Base-by-base conservation (phyloP, 2,888 invertebrate genomes). In the Nomada fabriciana region DNA sequence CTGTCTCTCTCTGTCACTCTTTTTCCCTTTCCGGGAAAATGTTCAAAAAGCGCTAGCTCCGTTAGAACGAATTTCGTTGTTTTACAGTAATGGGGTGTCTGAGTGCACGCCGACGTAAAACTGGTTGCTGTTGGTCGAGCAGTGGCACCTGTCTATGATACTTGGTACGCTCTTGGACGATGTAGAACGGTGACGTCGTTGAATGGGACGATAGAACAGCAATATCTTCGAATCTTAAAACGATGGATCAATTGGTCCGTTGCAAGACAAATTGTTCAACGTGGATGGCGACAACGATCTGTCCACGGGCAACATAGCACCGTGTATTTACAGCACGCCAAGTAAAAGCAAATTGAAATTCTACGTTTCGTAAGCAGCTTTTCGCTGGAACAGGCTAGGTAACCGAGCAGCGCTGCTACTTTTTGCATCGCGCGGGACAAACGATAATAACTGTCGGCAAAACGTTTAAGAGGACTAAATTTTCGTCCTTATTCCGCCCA, bases 21-120 rank as follows among this genome's bases (percentile, higher is more conserved):
- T 36, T 65, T 20, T 47, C 43, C 36, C 23, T 68, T 23, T 42
- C 25, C 50, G 53, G 82, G 55, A 25, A 70, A 81, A 68, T 20
- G 71, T 81, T 71, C 63, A 65, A 36, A 63, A 50, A 71, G 82
- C 57, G 50, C 20, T 42, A 36, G 50, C 75, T 65, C 53, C 57
- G 67, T 70, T 70, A 4, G 67, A 71, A 81, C 65, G 70, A 61
- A 63, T 76, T 76, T 81, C 57, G 61, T 64, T 81, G 82, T 71
- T 81, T 81, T 50, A 61, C 25, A 25, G 63, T 61, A 73, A 55
- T 50, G 36, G 53, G 36, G 67, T 47, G 55, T 69, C 72, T 72
- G 63, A 73, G 63, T 78, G 59, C 60, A 61, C 1, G 55, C 15
- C 23, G 57, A 43, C 55, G 42, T 50, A 25, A 60, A 67, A 73